phyloP scores from a whole-genome alignment of 2,113 vertebrate genomes.

The Ammodytes dubius region DNA sequence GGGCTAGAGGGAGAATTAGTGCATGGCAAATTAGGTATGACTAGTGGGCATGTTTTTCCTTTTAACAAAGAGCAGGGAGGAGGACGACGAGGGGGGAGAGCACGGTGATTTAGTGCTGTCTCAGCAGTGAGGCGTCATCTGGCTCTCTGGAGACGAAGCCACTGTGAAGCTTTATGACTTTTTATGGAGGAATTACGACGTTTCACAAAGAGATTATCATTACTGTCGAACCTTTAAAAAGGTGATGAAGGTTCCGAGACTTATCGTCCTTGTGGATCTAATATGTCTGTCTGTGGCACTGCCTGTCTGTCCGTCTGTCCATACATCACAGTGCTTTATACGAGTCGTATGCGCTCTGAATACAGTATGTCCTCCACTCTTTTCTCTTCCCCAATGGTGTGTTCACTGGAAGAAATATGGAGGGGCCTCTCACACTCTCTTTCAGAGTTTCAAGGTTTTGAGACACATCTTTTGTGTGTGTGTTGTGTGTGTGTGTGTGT shows the following conservation, averaged over 20 bases:
- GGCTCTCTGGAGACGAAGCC: slow-evolving; percentile 66
- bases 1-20: not conserved
- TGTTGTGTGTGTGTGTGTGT: not conserved
- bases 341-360: slow-evolving; percentile 14
- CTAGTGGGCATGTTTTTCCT: slow-evolving; percentile 56
- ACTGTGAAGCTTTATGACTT: slow-evolving; percentile 69
- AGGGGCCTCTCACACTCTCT: not conserved
- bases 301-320: slow-evolving; percentile 9
- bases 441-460: slow-evolving; percentile 22
- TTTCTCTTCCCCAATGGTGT: slow-evolving; percentile 5
- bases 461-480: not conserved
- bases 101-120: slow-evolving; percentile 73
- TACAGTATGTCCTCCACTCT: slow-evolving; percentile 6
- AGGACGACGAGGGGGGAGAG: slow-evolving; percentile 20
- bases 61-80: slow-evolving; percentile 40
- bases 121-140: slow-evolving; percentile 65
- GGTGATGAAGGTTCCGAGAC: slow-evolving; percentile 60
- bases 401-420: not conserved
- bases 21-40: slow-evolving; percentile 20
- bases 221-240: slow-evolving; percentile 66
- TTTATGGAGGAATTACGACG: slow-evolving; percentile 69
- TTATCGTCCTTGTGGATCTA: slow-evolving; percentile 15
- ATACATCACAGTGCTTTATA: slow-evolving; percentile 11
- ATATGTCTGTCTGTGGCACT: slow-evolving; percentile 22
- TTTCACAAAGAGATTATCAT: slow-evolving; percentile 71